Conservation (phyloP, 2,888 invertebrate species). For the Drosophila glabriapex region DNA sequence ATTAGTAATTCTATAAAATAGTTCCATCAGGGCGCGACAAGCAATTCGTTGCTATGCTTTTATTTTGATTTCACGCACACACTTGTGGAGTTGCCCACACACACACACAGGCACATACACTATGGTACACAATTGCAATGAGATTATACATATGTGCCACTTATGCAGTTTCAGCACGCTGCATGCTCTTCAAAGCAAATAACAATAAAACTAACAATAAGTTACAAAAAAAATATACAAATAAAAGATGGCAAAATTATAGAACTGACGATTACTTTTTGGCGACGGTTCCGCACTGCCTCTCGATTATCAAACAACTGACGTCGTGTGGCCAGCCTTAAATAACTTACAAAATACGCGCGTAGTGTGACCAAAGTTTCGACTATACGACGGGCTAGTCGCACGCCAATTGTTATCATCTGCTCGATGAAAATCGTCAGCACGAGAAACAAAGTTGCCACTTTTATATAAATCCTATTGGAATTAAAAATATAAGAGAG, state of each 20-base stretch:
- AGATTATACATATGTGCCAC: not conserved
- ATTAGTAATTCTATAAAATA: constrained; percentile 69
- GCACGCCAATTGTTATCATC: not conserved
- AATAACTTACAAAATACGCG: constrained; percentile 11
- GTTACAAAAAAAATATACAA: constrained; percentile 19
- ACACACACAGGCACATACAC: constrained; percentile 11
- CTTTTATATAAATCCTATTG: not conserved
- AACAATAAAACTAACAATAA: constrained; percentile 12
- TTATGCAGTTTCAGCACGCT: constrained; percentile 20
- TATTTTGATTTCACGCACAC: constrained; percentile 78
- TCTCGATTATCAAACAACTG: constrained; percentile 65
- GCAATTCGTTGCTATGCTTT: constrained; percentile 38
- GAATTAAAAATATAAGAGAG: not conserved
- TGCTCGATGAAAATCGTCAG: not conserved
- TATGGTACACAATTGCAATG: constrained; percentile 4
- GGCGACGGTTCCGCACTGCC: constrained; percentile 52
- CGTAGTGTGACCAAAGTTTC: constrained; percentile 29
- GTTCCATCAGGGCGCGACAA: constrained; percentile 83
- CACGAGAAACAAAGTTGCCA: not conserved
- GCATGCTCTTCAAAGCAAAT: constrained; percentile 2
- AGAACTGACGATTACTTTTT: constrained; percentile 37
- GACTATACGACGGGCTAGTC: not conserved
- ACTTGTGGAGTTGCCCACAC: constrained; percentile 71
- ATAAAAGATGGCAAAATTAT: not conserved
- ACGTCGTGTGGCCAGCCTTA: constrained; percentile 45